These are phyloP conservation scores for Menidia beryllina DNA, from an alignment of 2,113 vertebrate genomes.

Conservation along the genomic window DNA sequence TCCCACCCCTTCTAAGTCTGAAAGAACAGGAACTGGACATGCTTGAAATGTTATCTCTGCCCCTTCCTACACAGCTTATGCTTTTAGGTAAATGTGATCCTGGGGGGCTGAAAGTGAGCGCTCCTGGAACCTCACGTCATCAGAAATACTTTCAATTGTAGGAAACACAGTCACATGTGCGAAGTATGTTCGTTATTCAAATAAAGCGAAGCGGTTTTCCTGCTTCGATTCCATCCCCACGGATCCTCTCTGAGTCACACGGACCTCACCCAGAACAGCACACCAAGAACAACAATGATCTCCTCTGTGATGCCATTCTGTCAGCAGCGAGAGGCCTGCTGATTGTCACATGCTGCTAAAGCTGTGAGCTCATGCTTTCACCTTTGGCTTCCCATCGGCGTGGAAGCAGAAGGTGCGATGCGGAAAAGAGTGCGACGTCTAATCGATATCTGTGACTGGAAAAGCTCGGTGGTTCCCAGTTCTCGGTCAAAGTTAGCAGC, in stretches of 20 bases:
- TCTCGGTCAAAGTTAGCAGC: neutral
- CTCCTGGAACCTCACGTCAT: neutral
- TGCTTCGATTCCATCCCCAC: conserved; percentile 33
- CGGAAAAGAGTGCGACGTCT: too few species aligned
- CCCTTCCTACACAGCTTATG: conserved; percentile 13
- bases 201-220: conserved; percentile 26
- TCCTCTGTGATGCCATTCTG: conserved; percentile 65
- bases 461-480: neutral
- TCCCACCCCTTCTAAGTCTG: conserved; percentile 27
- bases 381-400: conserved; percentile 30
- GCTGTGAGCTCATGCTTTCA: conserved; percentile 53
- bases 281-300: conserved; percentile 68
- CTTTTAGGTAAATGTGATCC: conserved; percentile 19
- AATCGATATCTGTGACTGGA: neutral
- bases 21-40: conserved; percentile 14
- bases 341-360: conserved; percentile 62
- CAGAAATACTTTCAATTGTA: conserved; percentile 3
- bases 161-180: conserved; percentile 14
- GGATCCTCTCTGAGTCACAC: conserved; percentile 65
- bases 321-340: conserved; percentile 39
- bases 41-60: conserved; percentile 16
- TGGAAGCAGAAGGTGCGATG: conserved; percentile 36
- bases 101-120: conserved; percentile 7
- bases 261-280: conserved; percentile 67
- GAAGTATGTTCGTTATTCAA: conserved; percentile 33